A percentile compares a stretch with the other conserved stretches of the same genome.
These are phyloP conservation scores for Tridacna crocea DNA, from an alignment of 2,888 invertebrate genomes.

Conservation along the genomic window DNA sequence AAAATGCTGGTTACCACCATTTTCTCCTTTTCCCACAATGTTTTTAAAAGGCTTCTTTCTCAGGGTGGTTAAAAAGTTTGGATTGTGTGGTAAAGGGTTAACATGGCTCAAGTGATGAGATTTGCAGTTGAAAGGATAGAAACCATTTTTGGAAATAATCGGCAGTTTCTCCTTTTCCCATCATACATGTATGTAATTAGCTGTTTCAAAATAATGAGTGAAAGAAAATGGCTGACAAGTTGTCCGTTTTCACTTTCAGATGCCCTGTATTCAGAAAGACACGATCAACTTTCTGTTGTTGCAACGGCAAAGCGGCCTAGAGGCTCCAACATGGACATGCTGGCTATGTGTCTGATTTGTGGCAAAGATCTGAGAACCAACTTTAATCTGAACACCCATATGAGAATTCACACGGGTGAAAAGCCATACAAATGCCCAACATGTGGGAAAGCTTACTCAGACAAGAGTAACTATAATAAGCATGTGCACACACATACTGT, in stretches of 20 bases:
- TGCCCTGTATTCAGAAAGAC: background rate
- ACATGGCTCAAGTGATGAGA: too few species aligned
- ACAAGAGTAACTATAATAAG: slow-evolving; percentile 43
- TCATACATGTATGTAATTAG: too few species aligned
- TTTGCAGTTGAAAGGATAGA: too few species aligned
- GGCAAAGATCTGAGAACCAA: slow-evolving; percentile 22
- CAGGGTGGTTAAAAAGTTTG: too few species aligned
- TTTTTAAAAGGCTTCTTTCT: background rate
- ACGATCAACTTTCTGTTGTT: background rate
- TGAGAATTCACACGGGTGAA: slow-evolving; percentile 37
- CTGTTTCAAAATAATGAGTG: too few species aligned
- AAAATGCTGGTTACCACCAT: background rate
- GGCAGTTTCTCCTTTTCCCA: too few species aligned
- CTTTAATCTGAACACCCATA: slow-evolving; percentile 22
- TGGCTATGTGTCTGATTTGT: slow-evolving; percentile 19
- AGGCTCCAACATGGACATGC: background rate
- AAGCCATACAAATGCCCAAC: slow-evolving; percentile 31
- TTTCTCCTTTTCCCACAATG: background rate
- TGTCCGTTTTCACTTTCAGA: slow-evolving; percentile 20
- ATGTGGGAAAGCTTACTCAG: slow-evolving; percentile 31
- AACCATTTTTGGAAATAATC: too few species aligned
- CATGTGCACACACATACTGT: slow-evolving; percentile 22
- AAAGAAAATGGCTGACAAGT: background rate
- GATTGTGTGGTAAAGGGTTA: too few species aligned
- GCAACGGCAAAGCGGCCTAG: background rate